Base-by-base conservation (phyloP, 1,140 invertebrate species). In the Notospermus geniculatus region DNA sequence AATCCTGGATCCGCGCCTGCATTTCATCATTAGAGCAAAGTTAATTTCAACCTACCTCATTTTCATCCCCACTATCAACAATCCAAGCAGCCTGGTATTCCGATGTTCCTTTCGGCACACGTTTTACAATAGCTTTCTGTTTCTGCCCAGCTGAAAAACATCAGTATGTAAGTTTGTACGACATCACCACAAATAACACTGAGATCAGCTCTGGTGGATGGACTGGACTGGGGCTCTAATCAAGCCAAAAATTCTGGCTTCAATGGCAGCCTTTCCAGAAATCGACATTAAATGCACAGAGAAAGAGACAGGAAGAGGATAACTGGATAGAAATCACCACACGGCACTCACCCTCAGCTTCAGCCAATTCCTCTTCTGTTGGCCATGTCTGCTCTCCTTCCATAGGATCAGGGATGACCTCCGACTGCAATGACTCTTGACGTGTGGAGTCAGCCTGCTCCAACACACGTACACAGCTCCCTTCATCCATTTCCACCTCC, bases 21-120 rank as follows among this genome's bases (percentile, higher is more conserved):
- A 7, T 7, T n/a, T 36, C 32, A 15, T 36, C 32, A 7, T 4
- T 15, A 4, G 32, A 36, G 4, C 4, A 36, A 50, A 5, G 4
- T 50, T 9, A 50, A 50, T 7, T 50, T n/a, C 5, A 5, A 7
- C 46, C 25, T 50, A 50, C 74, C 28, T 75, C 71, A 17, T 75
- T 75, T 58, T 76, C 76, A 7, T 73, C 84, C 58, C 86, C 83
- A 62, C 67, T 69, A 68, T 91, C 89, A 2, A 90, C 84, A 77
- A 98, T 95, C 95, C 95, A 98, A 32, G 93, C 89, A 25, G 95
- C 92, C 83, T 98, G 96, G 81, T 98, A 98, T 58, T 92, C 91
- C 15, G 94, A 97, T 73, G 91, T 93, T 43, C 95, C 95, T 82
- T 94, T 93, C 0, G 93, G 94, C 27, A 97, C 89, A 72, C 86